phyloP scores from a whole-genome alignment of 2,888 invertebrate genomes.

The Dolichopus griseipennis region DNA sequence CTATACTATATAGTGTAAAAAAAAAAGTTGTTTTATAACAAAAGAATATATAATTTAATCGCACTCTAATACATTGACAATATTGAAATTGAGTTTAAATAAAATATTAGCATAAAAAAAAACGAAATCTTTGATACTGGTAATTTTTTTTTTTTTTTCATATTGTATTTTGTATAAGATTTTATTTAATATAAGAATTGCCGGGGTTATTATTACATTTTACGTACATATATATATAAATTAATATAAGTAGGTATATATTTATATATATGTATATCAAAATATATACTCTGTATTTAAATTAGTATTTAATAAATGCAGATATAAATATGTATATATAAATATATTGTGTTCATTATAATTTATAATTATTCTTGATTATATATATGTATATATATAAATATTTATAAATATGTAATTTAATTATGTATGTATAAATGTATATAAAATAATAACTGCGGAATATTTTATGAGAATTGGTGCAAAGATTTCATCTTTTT shows the following conservation, averaged over 20 bases:
- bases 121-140: neutral
- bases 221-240: too few relatives aligned
- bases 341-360: too few relatives aligned
- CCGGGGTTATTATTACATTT: neutral
- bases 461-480: constrained; percentile 6
- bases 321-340: neutral
- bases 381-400: neutral
- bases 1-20: neutral
- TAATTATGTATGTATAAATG: neutral
- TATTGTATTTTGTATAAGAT: neutral
- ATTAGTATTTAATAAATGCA: neutral
- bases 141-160: neutral
- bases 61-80: neutral
- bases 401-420: neutral
- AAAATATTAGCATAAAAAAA: constrained; percentile 1
- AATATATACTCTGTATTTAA: neutral
- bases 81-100: constrained; percentile 6
- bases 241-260: neutral
- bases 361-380: too few relatives aligned
- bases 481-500: constrained; percentile 6
- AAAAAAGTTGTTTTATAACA: constrained; percentile 6
- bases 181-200: neutral
- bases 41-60: constrained; percentile 2
- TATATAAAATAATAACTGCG: neutral
- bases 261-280: neutral